These are phyloP conservation scores for Stegophylla sp. DNA, from an alignment of 2,888 invertebrate genomes.

Conservation along the genomic window DNA sequence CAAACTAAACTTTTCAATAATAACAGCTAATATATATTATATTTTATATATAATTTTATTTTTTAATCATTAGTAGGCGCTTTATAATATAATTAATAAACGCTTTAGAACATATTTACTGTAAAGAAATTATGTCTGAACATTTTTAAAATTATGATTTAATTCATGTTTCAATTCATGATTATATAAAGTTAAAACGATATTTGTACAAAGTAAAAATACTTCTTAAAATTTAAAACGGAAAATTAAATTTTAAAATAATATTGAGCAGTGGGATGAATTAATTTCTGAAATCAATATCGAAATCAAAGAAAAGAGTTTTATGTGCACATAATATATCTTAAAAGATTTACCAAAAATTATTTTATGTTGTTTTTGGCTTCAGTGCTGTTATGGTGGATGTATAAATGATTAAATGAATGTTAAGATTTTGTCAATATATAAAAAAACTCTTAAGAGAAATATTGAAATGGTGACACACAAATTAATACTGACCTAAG, in stretches of 20 bases:
- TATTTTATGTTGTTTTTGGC: neutral
- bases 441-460: neutral
- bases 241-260: slow-evolving; percentile 5
- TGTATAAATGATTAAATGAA: neutral
- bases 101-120: slow-evolving; percentile 19
- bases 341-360: slow-evolving; percentile 1
- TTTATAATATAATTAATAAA: slow-evolving; percentile 24
- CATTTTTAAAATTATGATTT: neutral
- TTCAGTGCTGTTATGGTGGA: neutral
- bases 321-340: neutral
- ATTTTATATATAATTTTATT: slow-evolving; percentile 3
- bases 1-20: slow-evolving; percentile 47
- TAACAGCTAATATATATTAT: slow-evolving; percentile 30
- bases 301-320: neutral
- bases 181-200: neutral
- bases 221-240: slow-evolving; percentile 3
- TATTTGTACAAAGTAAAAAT: slow-evolving; percentile 23
- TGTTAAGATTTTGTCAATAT: slow-evolving; percentile 7
- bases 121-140: neutral
- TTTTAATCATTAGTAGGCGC: slow-evolving; percentile 13
- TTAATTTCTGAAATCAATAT: slow-evolving; percentile 13
- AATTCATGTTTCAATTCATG: neutral
- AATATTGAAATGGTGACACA: slow-evolving; percentile 5
- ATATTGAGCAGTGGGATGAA: slow-evolving; percentile 37
- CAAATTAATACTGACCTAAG: slow-evolving; percentile 10